These are phyloP conservation scores for Dromas ardeola DNA, from an alignment of 2,113 vertebrate genomes.

Conservation along the genomic window DNA sequence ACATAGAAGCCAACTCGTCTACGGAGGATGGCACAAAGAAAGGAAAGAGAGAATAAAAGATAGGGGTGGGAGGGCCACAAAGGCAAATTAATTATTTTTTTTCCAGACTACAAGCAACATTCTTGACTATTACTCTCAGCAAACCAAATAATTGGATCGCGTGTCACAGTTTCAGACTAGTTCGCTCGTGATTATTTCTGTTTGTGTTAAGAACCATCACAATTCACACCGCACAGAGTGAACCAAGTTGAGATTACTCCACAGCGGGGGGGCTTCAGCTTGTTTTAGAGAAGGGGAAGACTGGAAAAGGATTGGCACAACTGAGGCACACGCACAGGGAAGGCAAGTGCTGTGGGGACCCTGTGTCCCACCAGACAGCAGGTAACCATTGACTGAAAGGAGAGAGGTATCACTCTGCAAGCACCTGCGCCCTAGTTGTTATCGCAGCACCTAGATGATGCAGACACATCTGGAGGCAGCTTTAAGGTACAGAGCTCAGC, in stretches of 20 bases:
- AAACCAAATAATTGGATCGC: neutral
- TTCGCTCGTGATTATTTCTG: neutral
- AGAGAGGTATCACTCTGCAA: fast-evolving
- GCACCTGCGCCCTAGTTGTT: fast-evolving
- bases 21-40: neutral
- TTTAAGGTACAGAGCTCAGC: neutral
- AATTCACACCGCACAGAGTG: neutral
- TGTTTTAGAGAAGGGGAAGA: neutral
- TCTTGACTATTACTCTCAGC: neutral
- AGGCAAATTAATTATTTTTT: neutral
- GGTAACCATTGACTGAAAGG: neutral
- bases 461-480: fast-evolving
- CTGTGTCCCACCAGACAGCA: neutral
- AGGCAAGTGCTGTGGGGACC: neutral
- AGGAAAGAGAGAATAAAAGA: conserved; percentile 32
- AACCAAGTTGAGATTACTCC: neutral
- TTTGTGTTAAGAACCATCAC: neutral
- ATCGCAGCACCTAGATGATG: neutral
- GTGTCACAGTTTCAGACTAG: neutral
- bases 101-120: neutral
- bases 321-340: neutral
- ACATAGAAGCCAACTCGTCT: conserved; percentile 97
- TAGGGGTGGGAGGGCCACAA: neutral
- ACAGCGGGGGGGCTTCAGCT: neutral
- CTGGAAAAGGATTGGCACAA: neutral